phyloP scores from a whole-genome alignment of 2,113 vertebrate genomes.

The Pao palembangensis region DNA sequence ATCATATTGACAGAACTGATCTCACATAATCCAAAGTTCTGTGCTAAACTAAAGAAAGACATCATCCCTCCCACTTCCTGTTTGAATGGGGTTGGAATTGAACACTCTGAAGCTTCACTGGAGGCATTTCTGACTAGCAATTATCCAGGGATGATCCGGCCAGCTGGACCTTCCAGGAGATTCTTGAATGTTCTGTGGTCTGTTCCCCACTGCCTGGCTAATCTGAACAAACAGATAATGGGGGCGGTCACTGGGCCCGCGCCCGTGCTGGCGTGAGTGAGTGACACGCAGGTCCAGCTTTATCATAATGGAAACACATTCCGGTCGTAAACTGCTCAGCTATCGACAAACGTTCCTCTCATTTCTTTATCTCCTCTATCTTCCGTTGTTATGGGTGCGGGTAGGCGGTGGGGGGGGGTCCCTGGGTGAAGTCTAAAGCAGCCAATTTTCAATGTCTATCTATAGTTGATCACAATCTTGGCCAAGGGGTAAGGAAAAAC shows the following conservation, averaged over 20 bases:
- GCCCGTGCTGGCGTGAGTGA: conserved; percentile 20
- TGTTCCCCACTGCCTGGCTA: conserved; percentile 6
- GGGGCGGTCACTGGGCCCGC: neutral
- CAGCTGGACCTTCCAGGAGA: conserved; percentile 22
- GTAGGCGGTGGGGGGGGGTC: too few relatives aligned
- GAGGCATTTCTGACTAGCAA: conserved; percentile 16
- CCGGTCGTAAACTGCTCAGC: neutral
- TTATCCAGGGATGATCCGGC: conserved; percentile 1
- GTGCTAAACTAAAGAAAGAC: conserved; percentile 3
- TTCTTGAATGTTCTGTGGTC: conserved; percentile 17
- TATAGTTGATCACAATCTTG: conserved; percentile 7
- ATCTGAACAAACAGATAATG: conserved; percentile 8
- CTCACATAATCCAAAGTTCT: too few relatives aligned
- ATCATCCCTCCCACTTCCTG: neutral
- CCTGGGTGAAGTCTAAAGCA: neutral
- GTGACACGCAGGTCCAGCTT: conserved; percentile 5
- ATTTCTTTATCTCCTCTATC: neutral
- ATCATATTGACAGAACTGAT: neutral
- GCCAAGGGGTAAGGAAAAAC: neutral
- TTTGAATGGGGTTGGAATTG: conserved; percentile 9
- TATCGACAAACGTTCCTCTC: neutral
- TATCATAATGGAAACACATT: conserved; percentile 9
- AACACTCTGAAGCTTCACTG: conserved; percentile 1
- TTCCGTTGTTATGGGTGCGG: neutral
- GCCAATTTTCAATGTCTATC: conserved; percentile 19